phyloP scores from a whole-genome alignment of 2,888 invertebrate genomes.

The Neoscelio sp. region DNA sequence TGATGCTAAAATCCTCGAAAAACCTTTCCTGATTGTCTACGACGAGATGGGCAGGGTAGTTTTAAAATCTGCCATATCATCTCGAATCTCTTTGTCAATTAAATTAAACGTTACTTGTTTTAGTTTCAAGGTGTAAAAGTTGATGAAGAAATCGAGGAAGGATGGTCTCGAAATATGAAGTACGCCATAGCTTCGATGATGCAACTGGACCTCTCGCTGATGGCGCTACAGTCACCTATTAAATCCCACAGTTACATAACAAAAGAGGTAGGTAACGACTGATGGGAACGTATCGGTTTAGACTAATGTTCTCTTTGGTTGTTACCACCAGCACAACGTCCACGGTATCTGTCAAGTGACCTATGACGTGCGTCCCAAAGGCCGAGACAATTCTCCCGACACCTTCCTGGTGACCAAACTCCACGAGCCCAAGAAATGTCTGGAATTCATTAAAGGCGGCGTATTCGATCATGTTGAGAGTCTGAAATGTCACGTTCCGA shows the following conservation, averaged over 20 bases:
- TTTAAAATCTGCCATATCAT: not conserved
- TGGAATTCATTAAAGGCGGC: slow-evolving; percentile 74
- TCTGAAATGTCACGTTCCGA: slow-evolving; percentile 66
- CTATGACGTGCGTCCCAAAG: slow-evolving; percentile 77
- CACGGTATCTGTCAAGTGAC: slow-evolving; percentile 78
- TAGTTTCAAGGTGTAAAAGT: slow-evolving; percentile 78
- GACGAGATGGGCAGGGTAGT: slow-evolving; percentile 72
- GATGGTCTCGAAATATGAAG: slow-evolving; percentile 82
- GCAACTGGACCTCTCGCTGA: slow-evolving; percentile 78
- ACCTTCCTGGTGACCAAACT: slow-evolving; percentile 77
- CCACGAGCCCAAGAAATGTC: slow-evolving; percentile 75
- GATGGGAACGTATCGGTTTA: slow-evolving; percentile 78
- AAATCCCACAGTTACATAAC: slow-evolving; percentile 75
- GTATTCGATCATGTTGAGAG: slow-evolving; percentile 73
- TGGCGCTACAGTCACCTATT: slow-evolving; percentile 66
- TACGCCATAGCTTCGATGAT: slow-evolving; percentile 82
- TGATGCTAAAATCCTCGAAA: slow-evolving; percentile 67
- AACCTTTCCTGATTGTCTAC: slow-evolving; percentile 75
- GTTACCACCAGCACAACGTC: slow-evolving; percentile 82
- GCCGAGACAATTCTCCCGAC: slow-evolving; percentile 47
- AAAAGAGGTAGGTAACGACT: slow-evolving; percentile 83
- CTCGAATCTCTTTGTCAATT: slow-evolving; percentile 13
- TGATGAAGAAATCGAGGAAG: slow-evolving; percentile 75
- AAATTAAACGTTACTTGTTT: slow-evolving; percentile 41
- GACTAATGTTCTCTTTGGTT: slow-evolving; percentile 83